These are phyloP conservation scores for Acanthacorydalis orientalis DNA, from an alignment of 2,888 invertebrate species.

Conservation along the genomic window DNA sequence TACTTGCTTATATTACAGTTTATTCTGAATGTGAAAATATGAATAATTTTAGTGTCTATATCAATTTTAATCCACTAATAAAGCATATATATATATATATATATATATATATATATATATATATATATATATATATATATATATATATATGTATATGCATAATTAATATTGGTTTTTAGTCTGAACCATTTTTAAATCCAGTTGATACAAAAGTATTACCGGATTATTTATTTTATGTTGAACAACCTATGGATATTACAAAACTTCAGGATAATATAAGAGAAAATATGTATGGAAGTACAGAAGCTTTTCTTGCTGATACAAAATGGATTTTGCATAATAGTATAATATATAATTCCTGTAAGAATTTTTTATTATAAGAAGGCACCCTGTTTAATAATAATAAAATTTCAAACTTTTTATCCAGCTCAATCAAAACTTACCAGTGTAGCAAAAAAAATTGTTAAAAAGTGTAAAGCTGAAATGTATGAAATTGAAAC, in stretches of 20 bases:
- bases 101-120: neutral
- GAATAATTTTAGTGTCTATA: too few relatives aligned
- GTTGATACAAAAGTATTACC: conserved; percentile 55
- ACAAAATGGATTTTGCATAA: conserved; percentile 90
- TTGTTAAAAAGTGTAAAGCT: conserved; percentile 70
- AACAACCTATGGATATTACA: conserved; percentile 73
- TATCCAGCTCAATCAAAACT: conserved; percentile 56
- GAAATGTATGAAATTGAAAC: conserved; percentile 87
- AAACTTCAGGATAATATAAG: conserved; percentile 61
- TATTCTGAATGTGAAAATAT: too few relatives aligned
- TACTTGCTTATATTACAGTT: too few relatives aligned
- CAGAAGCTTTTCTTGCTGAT: conserved; percentile 79
- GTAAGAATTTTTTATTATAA: conserved; percentile 29
- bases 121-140: neutral
- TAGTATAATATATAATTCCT: conserved; percentile 75
- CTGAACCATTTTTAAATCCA: conserved; percentile 60
- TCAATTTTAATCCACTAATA: too few relatives aligned
- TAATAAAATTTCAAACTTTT: conserved; percentile 1
- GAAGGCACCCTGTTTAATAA: neutral
- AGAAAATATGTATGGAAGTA: conserved; percentile 62
- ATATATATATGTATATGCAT: neutral
- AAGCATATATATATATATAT: neutral
- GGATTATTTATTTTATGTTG: conserved; percentile 65
- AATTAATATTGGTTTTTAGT: conserved; percentile 30
- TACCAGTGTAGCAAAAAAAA: conserved; percentile 55